These are phyloP conservation scores for Platycercus adscitus DNA, from an alignment of 2,113 vertebrate species.

Conservation along the genomic window DNA sequence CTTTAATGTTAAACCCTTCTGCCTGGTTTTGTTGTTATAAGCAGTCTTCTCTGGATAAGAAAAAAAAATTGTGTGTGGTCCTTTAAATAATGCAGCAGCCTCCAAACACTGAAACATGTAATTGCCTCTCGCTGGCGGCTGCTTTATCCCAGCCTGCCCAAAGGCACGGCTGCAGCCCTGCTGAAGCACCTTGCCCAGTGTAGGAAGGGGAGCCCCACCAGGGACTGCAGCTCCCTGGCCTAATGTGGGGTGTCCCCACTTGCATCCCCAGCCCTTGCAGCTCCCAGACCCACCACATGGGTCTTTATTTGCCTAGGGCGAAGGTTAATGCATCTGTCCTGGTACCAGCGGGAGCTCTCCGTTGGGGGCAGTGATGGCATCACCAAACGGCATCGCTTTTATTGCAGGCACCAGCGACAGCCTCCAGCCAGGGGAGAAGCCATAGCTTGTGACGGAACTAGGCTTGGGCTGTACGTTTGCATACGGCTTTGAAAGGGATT, in stretches of 20 bases:
- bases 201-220: background rate
- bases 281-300: rapidly evolving
- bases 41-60: background rate
- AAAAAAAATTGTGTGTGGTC: background rate
- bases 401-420: background rate
- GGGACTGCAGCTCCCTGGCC: background rate
- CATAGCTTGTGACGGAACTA: background rate
- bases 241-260: background rate
- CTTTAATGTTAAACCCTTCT: background rate
- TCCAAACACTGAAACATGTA: constrained; percentile 5
- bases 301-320: rapidly evolving
- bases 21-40: background rate
- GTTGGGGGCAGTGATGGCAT: rapidly evolving
- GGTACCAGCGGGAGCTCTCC: rapidly evolving
- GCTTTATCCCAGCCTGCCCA: background rate
- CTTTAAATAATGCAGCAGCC: constrained; percentile 30
- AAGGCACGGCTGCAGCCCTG: background rate
- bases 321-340: rapidly evolving
- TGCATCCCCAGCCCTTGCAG: background rate
- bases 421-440: background rate
- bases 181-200: background rate
- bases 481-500: background rate
- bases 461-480: background rate
- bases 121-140: background rate
- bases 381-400: background rate